phyloP scores from a whole-genome alignment of 2,888 invertebrate species.

The Heliconius ismenius region DNA sequence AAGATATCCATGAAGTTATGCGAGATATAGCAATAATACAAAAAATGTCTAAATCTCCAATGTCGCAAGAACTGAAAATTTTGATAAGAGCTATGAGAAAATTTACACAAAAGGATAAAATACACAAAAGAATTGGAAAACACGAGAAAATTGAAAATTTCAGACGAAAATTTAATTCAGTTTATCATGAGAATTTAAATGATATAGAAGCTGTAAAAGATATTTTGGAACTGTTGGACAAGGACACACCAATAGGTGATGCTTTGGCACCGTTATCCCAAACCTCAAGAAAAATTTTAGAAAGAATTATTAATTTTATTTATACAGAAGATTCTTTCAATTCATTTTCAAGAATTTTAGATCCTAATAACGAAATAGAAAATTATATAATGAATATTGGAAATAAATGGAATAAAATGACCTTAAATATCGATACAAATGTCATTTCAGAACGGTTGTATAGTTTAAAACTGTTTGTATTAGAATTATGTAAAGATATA shows the following conservation, averaged over 20 bases:
- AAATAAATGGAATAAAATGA: slow-evolving; percentile 53
- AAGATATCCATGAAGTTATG: slow-evolving; percentile 60
- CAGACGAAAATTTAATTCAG: slow-evolving; percentile 25
- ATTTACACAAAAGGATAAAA: slow-evolving; percentile 53
- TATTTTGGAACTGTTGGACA: slow-evolving; percentile 56
- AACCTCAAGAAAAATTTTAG: slow-evolving; percentile 53
- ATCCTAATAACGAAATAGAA: slow-evolving; percentile 51
- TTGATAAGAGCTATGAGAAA: slow-evolving; percentile 56
- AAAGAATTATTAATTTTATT: slow-evolving; percentile 54
- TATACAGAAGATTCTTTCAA: slow-evolving; percentile 49
- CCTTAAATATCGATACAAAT: slow-evolving; percentile 47
- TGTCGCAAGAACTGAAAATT: slow-evolving; percentile 54
- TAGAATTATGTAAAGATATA: slow-evolving; percentile 55
- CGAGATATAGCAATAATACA: slow-evolving; percentile 56
- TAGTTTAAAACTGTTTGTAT: slow-evolving; percentile 60
- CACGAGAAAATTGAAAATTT: slow-evolving; percentile 29
- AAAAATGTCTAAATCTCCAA: slow-evolving; percentile 46
- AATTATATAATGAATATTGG: slow-evolving; percentile 57
- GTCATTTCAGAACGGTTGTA: slow-evolving; percentile 52
- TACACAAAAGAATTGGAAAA: slow-evolving; percentile 34
- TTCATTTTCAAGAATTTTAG: slow-evolving; percentile 46
- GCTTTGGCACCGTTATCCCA: slow-evolving; percentile 53
- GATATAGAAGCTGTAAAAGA: slow-evolving; percentile 49
- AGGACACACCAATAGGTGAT: slow-evolving; percentile 48
- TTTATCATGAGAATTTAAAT: slow-evolving; percentile 25